phyloP scores from a whole-genome alignment of 2,797 vertebrate species.

The Antennarius maculatus region DNA sequence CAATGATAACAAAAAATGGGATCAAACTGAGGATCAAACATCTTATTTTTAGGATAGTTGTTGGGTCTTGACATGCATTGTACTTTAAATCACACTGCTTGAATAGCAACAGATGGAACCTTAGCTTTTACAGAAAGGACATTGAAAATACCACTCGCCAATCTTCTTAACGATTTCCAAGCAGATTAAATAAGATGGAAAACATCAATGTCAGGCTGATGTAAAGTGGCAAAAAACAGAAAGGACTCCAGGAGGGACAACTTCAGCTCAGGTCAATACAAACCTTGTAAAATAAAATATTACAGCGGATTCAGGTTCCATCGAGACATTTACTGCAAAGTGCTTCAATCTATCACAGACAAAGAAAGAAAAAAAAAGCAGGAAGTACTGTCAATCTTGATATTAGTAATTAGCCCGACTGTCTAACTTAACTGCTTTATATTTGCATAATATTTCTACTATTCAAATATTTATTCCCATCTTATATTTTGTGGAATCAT shows the following conservation, averaged over 20 bases:
- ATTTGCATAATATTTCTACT: no score
- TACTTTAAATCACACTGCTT: constrained; percentile 10
- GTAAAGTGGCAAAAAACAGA: neutral
- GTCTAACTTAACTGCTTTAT: no score
- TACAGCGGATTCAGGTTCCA: constrained; percentile 1
- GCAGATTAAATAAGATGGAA: constrained; percentile 21
- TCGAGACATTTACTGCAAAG: neutral
- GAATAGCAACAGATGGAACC: constrained; percentile 17
- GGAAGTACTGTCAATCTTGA: neutral
- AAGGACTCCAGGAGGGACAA: constrained; percentile 2
- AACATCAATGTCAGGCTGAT: constrained; percentile 4
- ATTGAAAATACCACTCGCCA: neutral
- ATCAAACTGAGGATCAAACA: constrained; percentile 2
- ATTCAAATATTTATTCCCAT: neutral
- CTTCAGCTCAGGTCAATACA: constrained; percentile 1
- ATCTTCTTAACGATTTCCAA: constrained; percentile 2
- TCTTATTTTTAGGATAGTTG: constrained; percentile 9
- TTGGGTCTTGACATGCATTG: neutral
- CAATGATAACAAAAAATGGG: neutral
- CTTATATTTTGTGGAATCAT: constrained; percentile 22
- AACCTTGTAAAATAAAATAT: constrained; percentile 13
- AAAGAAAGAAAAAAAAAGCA: neutral
- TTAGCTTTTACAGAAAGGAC: neutral
- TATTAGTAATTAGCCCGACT: neutral
- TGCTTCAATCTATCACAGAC: neutral